Percentiles rank a stretch among this genome's conserved stretches.
Evolutionary conservation across 2,113 vertebrate genomes (phyloP).

Genomic region (Sclerurus mexicanus): DNA sequence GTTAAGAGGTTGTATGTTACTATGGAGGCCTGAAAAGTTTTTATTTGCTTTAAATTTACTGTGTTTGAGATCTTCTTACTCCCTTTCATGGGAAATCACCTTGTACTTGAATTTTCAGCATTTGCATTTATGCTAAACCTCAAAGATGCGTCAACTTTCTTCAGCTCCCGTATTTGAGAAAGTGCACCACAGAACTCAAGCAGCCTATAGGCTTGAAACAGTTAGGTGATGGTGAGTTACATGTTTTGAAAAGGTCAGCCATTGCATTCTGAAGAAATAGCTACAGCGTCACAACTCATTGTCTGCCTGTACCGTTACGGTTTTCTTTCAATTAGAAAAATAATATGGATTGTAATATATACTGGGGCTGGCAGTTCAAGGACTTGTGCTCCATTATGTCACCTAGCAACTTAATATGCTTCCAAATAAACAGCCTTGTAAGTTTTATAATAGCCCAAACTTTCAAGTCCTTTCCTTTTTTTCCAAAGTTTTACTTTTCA

Average conservation of each 20-base stretch:
- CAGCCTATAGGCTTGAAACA: not conserved
- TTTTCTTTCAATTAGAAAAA: conserved; percentile 2
- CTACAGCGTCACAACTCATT: not conserved
- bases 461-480: not conserved
- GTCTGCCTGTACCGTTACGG: accelerated
- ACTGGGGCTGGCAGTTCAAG: not conserved
- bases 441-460: conserved; percentile 15
- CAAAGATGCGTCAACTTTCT: not conserved
- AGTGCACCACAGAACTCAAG: not conserved
- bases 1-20: not conserved
- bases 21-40: not conserved
- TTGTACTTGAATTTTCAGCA: not conserved
- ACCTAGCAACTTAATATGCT: conserved; percentile 57
- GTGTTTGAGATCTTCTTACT: not conserved
- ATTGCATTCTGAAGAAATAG: not conserved
- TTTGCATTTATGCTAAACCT: not conserved
- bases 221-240: not conserved
- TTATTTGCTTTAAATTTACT: not conserved
- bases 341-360: not conserved
- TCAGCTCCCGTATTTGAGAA: not conserved
- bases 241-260: not conserved
- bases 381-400: conserved; percentile 54
- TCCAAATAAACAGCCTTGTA: conserved; percentile 56
- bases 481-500: conserved; percentile 2
- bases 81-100: not conserved